Percentiles rank a stretch among this genome's conserved stretches.
Conservation (phyloP, 35 echinoderm and acorn worm species). For the Amphiura filiformis region DNA sequence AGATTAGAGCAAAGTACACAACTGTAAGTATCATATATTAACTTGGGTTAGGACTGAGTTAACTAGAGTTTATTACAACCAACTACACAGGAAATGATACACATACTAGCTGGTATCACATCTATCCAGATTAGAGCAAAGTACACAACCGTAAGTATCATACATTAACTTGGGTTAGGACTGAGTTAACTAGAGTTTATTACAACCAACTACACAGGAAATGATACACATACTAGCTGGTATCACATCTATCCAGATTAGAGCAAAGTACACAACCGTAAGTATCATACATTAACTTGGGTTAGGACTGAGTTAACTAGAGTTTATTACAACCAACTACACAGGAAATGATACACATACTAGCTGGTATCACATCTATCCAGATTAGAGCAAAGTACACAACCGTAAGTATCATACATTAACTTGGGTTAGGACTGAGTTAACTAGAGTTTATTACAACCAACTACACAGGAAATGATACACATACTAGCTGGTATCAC, state of each 20-base stretch:
- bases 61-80: no score
- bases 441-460: no score
- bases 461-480: background rate
- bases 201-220: background rate
- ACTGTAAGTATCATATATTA: slow-evolving; percentile 49
- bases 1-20: slow-evolving; percentile 76
- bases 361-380: slow-evolving; percentile 30
- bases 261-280: background rate
- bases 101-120: slow-evolving; percentile 39
- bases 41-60: no score
- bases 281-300: background rate
- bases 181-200: background rate
- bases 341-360: slow-evolving; percentile 34
- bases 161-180: background rate
- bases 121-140: slow-evolving; percentile 69
- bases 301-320: no score
- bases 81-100: slow-evolving; percentile 20
- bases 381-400: background rate
- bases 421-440: no score
- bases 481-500: background rate
- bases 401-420: background rate
- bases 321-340: no score
- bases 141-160: slow-evolving; percentile 60
- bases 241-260: background rate
- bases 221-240: background rate